Conservation (phyloP, 2,888 invertebrate species). For the Drosophila phalerata region DNA sequence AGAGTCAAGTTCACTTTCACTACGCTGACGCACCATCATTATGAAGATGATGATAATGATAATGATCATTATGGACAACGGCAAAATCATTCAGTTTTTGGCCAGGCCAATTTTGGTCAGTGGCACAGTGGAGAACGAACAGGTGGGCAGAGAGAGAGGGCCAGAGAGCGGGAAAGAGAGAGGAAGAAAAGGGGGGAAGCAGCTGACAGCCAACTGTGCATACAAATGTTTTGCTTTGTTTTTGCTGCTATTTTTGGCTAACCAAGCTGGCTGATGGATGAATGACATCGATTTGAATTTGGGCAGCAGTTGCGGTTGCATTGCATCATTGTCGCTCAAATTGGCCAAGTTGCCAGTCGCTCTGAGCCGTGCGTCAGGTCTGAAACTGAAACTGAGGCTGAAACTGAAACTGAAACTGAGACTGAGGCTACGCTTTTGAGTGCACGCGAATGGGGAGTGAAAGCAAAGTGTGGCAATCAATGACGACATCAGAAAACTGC, state of each 20-base stretch:
- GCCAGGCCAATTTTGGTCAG: slow-evolving; percentile 74
- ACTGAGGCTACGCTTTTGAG: slow-evolving; percentile 41
- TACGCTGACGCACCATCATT: slow-evolving; percentile 66
- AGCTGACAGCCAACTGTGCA: slow-evolving; percentile 51
- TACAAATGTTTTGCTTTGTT: slow-evolving; percentile 67
- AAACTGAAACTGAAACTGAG: background rate
- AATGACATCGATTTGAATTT: slow-evolving; percentile 64
- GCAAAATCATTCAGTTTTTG: slow-evolving; percentile 29
- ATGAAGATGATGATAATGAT: slow-evolving; percentile 1
- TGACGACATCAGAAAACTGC: slow-evolving; percentile 80
- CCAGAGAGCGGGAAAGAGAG: too few species aligned
- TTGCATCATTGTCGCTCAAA: slow-evolving; percentile 67
- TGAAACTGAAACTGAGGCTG: background rate
- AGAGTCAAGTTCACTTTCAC: slow-evolving; percentile 83
- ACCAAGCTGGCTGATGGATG: slow-evolving; percentile 62
- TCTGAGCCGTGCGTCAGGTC: slow-evolving; percentile 5
- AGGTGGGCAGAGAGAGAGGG: too few species aligned
- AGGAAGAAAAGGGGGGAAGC: too few species aligned
- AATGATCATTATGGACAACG: slow-evolving; percentile 8
- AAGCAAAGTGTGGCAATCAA: slow-evolving; percentile 82
- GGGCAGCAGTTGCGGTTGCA: slow-evolving; percentile 33
- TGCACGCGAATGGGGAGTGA: slow-evolving; percentile 71
- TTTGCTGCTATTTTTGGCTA: slow-evolving; percentile 66
- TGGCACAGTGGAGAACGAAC: slow-evolving; percentile 55
- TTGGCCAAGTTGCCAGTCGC: slow-evolving; percentile 22